Base-by-base conservation (phyloP, 1,140 invertebrate species). In the Caenorhabditis inopinata region DNA sequence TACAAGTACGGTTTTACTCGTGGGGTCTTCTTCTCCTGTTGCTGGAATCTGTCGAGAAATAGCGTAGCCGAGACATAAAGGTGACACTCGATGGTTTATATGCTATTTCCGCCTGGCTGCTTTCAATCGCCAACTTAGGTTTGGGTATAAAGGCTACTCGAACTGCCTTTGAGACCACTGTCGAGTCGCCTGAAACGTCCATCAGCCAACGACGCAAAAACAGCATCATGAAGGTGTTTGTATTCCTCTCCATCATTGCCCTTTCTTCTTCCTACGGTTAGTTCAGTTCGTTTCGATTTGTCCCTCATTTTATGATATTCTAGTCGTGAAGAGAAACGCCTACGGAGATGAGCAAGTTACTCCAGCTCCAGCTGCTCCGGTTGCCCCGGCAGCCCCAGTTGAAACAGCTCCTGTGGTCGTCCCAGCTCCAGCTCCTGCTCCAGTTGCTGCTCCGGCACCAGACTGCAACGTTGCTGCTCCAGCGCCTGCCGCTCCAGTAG, bases 321-420 rank as follows among this genome's bases (percentile, higher is more conserved):
- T 25, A 68, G 58, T 68, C 32, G 58, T 68, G 58, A 51, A 51
- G 48, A 51, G 48, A 51, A 74, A 74, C 38, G 25, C 35, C 16
- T 74, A 74, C 23, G 73, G 73, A 74, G 73, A 74, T 46, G 73
- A 74, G 23, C 35, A 42, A 27, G 73, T 74, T 1, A 74, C 73
- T 23, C 73, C 73, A 32, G 73, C 73, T 74, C 29, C 73, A 27
- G 73, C 73, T 35, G 38, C 68, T 35, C 27, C 68, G 12, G 68
- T 35, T 35, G 27, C 68, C 4, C 5, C 68, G 6, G 46, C 14
- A 18, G 68, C 68, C 42, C 68, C 68, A 25, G 35, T 38, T 7
- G 68, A 74, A 18, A 35, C 35, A 25, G 73, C 58, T 27, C 23
- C 58, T 32, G 58, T 25, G 11, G 4, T 9, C 3, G 58, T 42